phyloP scores from a whole-genome alignment of 2,113 vertebrate genomes.

The Lota lota region DNA sequence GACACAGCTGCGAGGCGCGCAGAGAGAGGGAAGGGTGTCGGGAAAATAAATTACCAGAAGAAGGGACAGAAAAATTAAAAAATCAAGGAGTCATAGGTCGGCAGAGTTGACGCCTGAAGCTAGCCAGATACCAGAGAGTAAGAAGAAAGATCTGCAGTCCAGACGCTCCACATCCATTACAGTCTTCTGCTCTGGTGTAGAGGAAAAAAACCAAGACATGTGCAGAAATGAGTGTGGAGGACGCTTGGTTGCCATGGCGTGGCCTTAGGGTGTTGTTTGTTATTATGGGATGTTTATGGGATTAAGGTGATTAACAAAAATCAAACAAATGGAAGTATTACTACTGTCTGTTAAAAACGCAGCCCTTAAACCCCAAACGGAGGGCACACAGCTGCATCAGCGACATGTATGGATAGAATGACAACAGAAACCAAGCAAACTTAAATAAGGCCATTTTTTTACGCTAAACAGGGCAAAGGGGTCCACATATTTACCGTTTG shows the following conservation, averaged over 20 bases:
- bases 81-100: slow-evolving; percentile 47
- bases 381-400: too few relatives aligned
- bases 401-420: too few relatives aligned
- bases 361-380: too few relatives aligned
- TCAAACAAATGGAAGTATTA: slow-evolving; percentile 25
- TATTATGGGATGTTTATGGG: slow-evolving; percentile 44
- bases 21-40: slow-evolving; percentile 27
- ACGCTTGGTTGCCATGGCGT: neutral
- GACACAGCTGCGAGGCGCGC: slow-evolving; percentile 45
- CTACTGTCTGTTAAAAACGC: slow-evolving; percentile 17
- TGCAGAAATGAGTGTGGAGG: neutral
- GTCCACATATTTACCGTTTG: slow-evolving; percentile 15
- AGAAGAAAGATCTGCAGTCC: slow-evolving; percentile 48
- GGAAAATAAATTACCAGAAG: slow-evolving; percentile 44
- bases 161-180: slow-evolving; percentile 45
- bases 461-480: slow-evolving; percentile 32
- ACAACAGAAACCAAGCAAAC: neutral
- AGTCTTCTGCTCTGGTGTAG: slow-evolving; percentile 31
- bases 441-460: neutral
- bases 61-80: slow-evolving; percentile 23
- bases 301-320: slow-evolving; percentile 25
- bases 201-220: slow-evolving; percentile 4
- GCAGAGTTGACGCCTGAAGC: slow-evolving; percentile 55
- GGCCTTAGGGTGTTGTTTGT: slow-evolving; percentile 51
- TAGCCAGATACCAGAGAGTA: slow-evolving; percentile 51